Evolutionary conservation across 2,888 invertebrate genomes (phyloP), one percentile per base, ranked within the genome.

Genomic region (Andrena bucephala): DNA sequence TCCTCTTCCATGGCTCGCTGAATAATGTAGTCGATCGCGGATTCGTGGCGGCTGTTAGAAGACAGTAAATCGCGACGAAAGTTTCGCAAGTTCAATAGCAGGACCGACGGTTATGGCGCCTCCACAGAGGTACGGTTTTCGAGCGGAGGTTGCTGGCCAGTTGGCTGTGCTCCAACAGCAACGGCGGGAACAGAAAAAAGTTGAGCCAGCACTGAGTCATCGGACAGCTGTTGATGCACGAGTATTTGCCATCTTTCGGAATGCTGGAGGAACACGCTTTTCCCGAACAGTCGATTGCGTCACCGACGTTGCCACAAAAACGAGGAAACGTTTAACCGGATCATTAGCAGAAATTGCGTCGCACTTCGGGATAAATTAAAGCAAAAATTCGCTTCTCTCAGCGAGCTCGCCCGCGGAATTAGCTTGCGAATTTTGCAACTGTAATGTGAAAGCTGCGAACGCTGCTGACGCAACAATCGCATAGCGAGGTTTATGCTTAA

Each of bases 161-260:
- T 86, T 86, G 85, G 86, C 86, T 80, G 60, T 54, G 29, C 62
- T 77, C 86, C 86, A 86, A 72, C 71, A 60, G 57, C 70, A 54
- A 71, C 60, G 74, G 29, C 50, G 42, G 62, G 69, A 79, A 57
- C 73, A 33, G 20, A 76, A 74, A 84, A 85, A 79, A 77, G 69
- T 78, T 83, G 60, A 84, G 68, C 74, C 77, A 57, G 62, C 62
- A 70, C 85, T 85, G 87, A 87, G 68, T 87, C 87, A 87, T 69
- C 87, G 75, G 78, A 77, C 87, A 87, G 85, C 87, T 87, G 87
- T 87, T 87, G 87, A 87, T 87, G 85, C 85, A 83, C 81, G 83
- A 82, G 86, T 85, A 81, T 87, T 86, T 79, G 80, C 76, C 31
- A 65, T 80, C 75, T 68, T 78, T 62, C 63, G 50, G 73, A 77